These are phyloP conservation scores for Datnioides undecimradiatus DNA, from an alignment of 2,113 vertebrate genomes.

Conservation along the genomic window DNA sequence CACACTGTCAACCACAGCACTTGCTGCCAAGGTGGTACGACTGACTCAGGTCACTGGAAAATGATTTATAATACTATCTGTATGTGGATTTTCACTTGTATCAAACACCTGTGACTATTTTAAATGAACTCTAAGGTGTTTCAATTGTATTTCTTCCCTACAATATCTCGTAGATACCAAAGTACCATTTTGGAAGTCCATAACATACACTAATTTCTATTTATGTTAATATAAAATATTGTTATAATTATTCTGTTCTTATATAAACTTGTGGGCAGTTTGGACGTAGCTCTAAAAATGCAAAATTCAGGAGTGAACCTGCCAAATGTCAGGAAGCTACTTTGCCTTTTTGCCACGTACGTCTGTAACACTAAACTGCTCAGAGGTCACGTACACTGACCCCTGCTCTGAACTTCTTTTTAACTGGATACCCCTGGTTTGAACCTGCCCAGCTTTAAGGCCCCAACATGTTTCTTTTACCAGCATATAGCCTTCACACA, in stretches of 20 bases:
- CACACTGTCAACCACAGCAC: background rate
- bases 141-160: background rate
- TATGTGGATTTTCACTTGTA: background rate
- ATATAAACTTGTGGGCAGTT: background rate
- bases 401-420: slow-evolving; percentile 13
- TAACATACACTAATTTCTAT: background rate
- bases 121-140: background rate
- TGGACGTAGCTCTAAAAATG: background rate
- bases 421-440: slow-evolving; percentile 28
- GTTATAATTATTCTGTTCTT: background rate
- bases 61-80: background rate
- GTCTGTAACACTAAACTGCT: slow-evolving; percentile 26
- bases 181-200: background rate
- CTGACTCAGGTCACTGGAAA: background rate
- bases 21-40: no score
- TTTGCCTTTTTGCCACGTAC: background rate
- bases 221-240: no score
- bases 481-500: slow-evolving; percentile 20
- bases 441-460: background rate
- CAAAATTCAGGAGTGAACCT: slow-evolving; percentile 1
- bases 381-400: slow-evolving; percentile 39
- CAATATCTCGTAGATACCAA: background rate
- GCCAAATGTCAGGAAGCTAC: background rate
- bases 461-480: background rate
- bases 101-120: background rate